phyloP scores from a whole-genome alignment of 2,113 vertebrate species.

The Eudyptes chrysolophus region DNA sequence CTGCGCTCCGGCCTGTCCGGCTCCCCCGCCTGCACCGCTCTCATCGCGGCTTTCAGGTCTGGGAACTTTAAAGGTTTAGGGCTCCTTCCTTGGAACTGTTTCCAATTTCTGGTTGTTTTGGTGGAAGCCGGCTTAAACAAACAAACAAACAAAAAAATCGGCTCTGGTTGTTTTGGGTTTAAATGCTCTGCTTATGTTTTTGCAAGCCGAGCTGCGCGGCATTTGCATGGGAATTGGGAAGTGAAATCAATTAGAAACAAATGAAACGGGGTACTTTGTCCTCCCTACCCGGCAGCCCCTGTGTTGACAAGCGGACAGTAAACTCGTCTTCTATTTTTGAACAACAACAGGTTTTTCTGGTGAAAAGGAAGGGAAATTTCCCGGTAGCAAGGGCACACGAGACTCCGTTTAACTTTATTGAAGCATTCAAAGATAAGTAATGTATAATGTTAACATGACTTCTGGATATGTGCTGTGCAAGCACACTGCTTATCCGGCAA shows the following conservation, averaged over 20 bases:
- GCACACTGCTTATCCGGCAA: neutral
- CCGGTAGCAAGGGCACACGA: neutral
- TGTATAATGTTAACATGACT: accelerated
- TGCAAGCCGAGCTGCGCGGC: neutral
- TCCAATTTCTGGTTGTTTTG: neutral
- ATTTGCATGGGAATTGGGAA: conserved; percentile 59
- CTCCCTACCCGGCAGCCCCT: neutral
- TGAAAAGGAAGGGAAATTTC: neutral
- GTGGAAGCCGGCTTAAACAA: neutral
- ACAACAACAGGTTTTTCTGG: neutral
- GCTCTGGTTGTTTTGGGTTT: neutral
- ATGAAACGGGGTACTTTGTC: neutral
- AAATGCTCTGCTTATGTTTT: neutral
- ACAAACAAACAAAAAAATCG: accelerated
- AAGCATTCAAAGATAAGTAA: neutral
- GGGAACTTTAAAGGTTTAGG: neutral
- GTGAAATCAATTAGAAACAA: conserved; percentile 18
- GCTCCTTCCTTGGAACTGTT: neutral
- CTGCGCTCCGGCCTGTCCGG: neutral
- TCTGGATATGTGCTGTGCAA: neutral
- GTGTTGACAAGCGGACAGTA: neutral
- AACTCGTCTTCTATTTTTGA: neutral
- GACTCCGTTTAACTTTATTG: neutral
- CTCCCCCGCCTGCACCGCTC: neutral
- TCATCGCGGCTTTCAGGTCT: accelerated